Conservation (phyloP, 2,888 invertebrate species). For the Spodoptera littoralis region DNA sequence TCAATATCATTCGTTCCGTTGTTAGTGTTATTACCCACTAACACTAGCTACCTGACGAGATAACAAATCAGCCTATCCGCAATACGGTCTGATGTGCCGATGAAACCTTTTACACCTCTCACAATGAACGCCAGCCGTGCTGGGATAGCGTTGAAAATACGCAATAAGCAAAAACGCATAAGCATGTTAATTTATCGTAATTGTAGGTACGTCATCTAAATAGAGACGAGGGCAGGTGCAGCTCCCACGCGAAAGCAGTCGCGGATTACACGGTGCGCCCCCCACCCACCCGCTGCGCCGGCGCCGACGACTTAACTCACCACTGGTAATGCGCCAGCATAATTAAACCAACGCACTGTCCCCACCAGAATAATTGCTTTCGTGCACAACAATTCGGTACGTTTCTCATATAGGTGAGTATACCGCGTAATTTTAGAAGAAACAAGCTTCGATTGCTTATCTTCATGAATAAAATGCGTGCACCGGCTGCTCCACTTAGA, state of each 20-base stretch:
- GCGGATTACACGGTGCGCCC: constrained; percentile 57
- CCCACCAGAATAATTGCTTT: constrained; percentile 22
- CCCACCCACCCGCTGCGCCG: constrained; percentile 35
- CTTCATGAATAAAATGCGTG: constrained; percentile 29
- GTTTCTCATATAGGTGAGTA: constrained; percentile 14
- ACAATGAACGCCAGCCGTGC: constrained; percentile 38
- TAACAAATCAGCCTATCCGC: too few species aligned
- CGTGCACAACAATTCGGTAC: constrained; percentile 31
- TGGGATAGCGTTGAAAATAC: constrained; percentile 59
- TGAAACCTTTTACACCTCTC: constrained; percentile 20
- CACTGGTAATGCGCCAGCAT: constrained; percentile 47
- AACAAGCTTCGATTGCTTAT: constrained; percentile 4
- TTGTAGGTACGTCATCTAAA: constrained; percentile 64
- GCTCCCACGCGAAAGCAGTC: constrained; percentile 70
- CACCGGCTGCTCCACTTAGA: constrained; percentile 38
- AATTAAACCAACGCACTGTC: constrained; percentile 40
- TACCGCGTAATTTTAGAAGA: constrained; percentile 26
- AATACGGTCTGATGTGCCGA: too few species aligned
- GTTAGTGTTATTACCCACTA: constrained; percentile 8
- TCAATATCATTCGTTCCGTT: constrained; percentile 17
- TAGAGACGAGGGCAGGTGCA: constrained; percentile 64
- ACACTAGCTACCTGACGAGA: constrained; percentile 4
- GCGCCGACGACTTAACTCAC: constrained; percentile 37
- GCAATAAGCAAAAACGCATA: constrained; percentile 66
- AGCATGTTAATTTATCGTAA: constrained; percentile 69